Evolutionary conservation across 2,797 vertebrate species (phyloP), one percentile per base, ranked within the genome.

Genomic region (Ambastaia sidthimunki): DNA sequence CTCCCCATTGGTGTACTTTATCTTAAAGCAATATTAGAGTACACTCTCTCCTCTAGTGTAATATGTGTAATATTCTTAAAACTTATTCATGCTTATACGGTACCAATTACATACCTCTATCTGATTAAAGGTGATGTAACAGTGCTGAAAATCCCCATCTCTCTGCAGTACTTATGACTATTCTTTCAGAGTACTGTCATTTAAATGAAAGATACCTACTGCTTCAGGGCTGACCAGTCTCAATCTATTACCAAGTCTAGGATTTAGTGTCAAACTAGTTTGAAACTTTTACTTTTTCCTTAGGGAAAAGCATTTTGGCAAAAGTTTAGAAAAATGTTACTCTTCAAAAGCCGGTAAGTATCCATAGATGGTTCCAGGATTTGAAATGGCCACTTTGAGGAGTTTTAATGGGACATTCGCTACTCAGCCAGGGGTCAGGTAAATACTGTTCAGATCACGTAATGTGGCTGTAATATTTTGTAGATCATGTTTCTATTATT

Each of bases 401-500:
- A 19, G 10, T 60, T 72, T 81, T 80, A 82, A 85, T 72, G 80
- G 77, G 71, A 70, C 16, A 48, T 50, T 77, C 67, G 50, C 66
- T 37, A 63, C 52, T 50, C 67, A 83, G 25, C 80, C 74, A 83
- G 85, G 82, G 84, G 84, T 86, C 80, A 82, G 80, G 78, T 83
- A 88, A 86, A 88, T 85, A 82, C 84, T 83, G 68, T 55, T 66
- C 59, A 80, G 76, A 78, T 85, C 65, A 76, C 80, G 13, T 78
- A 81, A 80, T 71, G 72, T 80, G 69, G n/a, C 25, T 18, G 62
- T 83, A 83, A 84, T 85, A 74, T 81, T 81, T 79, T 60, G 71
- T 70, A 83, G 76, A 84, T 84, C 65, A 74, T 76, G 84, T 82
- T 82, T 83, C 81, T 86, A 78, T 86, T 83, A 81, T 86, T 85